phyloP scores from a whole-genome alignment of 64 coral and sea anemone genomes.

The Hydrozoanthus tunicans region DNA sequence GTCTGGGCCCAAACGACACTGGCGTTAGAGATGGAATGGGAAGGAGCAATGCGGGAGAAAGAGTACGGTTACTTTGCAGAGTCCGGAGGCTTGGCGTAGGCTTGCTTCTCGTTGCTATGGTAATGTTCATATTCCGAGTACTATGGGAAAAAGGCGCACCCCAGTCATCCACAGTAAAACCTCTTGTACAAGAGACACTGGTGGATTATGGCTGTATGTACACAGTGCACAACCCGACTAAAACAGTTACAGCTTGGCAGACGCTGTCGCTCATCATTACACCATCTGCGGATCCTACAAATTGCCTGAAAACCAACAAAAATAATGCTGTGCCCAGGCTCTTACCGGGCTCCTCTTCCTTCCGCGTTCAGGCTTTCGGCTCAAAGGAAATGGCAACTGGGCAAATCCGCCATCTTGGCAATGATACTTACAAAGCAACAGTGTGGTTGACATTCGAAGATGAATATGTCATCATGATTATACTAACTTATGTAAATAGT shows the following conservation, averaged over 20 bases:
- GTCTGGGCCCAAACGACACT: background rate
- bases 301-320: constrained; percentile 19
- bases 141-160: background rate
- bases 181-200: background rate
- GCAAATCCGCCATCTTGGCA: constrained; percentile 58
- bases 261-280: constrained; percentile 63
- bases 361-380: constrained; percentile 86
- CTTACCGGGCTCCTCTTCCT: constrained; percentile 35
- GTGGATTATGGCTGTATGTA: constrained; percentile 82
- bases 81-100: background rate
- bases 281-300: constrained; percentile 16
- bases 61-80: constrained; percentile 17
- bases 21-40: constrained; percentile 40
- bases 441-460: constrained; percentile 78
- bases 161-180: background rate
- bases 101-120: background rate
- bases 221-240: constrained; percentile 62
- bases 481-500: constrained; percentile 82
- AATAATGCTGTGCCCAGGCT: background rate
- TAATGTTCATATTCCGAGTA: background rate
- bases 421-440: constrained; percentile 81
- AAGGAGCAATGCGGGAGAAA: constrained; percentile 43
- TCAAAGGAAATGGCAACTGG: constrained; percentile 87
- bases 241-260: constrained; percentile 61
- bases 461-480: constrained; percentile 86